Evolutionary conservation across 2,797 vertebrate genomes (phyloP).

Genomic region (Malacoraja senta): DNA sequence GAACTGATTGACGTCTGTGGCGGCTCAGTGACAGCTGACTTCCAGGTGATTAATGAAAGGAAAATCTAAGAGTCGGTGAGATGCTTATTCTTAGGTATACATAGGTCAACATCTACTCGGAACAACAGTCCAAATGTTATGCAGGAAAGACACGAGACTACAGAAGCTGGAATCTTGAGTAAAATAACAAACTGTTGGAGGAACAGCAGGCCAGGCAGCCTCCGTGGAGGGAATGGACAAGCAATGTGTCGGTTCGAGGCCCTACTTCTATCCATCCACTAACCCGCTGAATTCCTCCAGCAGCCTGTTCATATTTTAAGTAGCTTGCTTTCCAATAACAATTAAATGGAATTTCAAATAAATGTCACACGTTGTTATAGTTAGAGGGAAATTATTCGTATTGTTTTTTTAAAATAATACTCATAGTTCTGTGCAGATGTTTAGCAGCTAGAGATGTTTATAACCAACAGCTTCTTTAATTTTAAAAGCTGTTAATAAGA

Average conservation of each 20-base stretch:
- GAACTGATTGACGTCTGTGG: conserved; percentile 91
- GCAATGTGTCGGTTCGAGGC: no score
- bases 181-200: no score
- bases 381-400: not conserved
- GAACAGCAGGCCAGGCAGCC: no score
- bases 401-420: no score
- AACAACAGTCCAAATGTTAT: not conserved
- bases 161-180: no score
- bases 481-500: not conserved
- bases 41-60: conserved; percentile 68
- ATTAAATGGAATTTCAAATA: not conserved
- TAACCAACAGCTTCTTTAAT: no score
- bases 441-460: no score
- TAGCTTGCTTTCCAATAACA: not conserved
- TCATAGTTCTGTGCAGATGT: not conserved
- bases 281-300: no score
- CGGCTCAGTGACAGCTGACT: conserved; percentile 88
- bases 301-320: not conserved
- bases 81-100: not conserved
- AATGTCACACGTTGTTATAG: no score
- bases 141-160: no score
- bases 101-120: not conserved
- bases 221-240: no score
- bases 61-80: not conserved
- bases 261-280: no score